phyloP scores from a whole-genome alignment of 1,140 invertebrate species.

The Rhyzopertha dominica region DNA sequence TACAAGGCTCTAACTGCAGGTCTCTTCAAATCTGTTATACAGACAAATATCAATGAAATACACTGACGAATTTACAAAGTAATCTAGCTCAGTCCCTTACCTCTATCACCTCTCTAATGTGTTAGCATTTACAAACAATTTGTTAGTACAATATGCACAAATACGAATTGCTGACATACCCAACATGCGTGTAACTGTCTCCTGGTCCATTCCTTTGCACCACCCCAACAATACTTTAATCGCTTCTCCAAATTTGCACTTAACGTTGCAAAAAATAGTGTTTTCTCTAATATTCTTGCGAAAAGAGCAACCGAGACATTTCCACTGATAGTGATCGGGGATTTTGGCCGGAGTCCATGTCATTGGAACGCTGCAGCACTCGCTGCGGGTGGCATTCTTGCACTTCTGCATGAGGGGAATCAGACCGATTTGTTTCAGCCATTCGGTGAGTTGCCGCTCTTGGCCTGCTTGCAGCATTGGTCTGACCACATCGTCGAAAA shows the following conservation, averaged over 20 bases:
- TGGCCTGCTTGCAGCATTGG: slow-evolving; percentile 49
- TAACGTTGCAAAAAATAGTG: slow-evolving; percentile 47
- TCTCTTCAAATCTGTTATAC: slow-evolving; percentile 45
- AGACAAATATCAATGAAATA: slow-evolving; percentile 1
- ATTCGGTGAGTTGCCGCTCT: slow-evolving; percentile 49
- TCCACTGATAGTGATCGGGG: slow-evolving; percentile 50
- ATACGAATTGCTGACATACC: slow-evolving; percentile 35
- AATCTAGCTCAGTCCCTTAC: no score
- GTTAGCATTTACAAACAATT: no score
- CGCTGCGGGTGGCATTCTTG: slow-evolving; percentile 20
- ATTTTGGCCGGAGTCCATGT: slow-evolving; percentile 47
- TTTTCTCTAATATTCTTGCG: slow-evolving; percentile 47
- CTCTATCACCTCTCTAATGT: no score
- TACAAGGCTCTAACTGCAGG: slow-evolving; percentile 47
- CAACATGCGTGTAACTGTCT: slow-evolving; percentile 33
- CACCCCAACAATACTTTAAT: slow-evolving; percentile 48
- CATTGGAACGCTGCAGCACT: slow-evolving; percentile 45
- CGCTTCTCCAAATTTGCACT: slow-evolving; percentile 47
- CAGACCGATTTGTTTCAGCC: slow-evolving; percentile 49
- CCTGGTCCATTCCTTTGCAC: slow-evolving; percentile 44
- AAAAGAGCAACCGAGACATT: slow-evolving; percentile 40
- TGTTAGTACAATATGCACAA: no score
- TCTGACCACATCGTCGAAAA: slow-evolving; percentile 47
- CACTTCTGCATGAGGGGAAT: slow-evolving; percentile 39
- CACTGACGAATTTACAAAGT: slow-evolving; percentile 10